A percentile compares a stretch with the other conserved stretches of the same genome.
These are phyloP conservation scores for Drosophila pachea DNA, from an alignment of 1,140 invertebrate species.

Conservation along the genomic window DNA sequence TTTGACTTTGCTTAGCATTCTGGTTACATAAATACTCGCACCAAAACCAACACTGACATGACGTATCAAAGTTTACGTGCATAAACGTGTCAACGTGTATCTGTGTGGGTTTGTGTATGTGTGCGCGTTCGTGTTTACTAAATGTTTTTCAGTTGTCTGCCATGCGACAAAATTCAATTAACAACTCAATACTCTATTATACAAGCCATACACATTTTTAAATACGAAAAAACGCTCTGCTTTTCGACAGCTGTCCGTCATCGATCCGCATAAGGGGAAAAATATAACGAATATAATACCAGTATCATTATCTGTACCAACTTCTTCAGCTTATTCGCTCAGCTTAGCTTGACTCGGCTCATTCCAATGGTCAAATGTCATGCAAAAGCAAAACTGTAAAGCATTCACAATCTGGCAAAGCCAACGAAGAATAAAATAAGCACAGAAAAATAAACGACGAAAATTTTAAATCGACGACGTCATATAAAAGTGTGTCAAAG, in stretches of 20 bases:
- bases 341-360: slow-evolving; percentile 13
- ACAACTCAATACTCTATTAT: slow-evolving; percentile 45
- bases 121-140: slow-evolving; percentile 26
- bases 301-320: slow-evolving; percentile 36
- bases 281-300: neutral
- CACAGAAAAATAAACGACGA: slow-evolving; percentile 53
- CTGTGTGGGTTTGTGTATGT: slow-evolving; percentile 3
- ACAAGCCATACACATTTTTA: slow-evolving; percentile 20
- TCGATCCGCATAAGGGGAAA: neutral
- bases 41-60: slow-evolving; percentile 19
- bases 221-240: slow-evolving; percentile 37
- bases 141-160: slow-evolving; percentile 42
- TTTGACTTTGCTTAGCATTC: slow-evolving; percentile 32
- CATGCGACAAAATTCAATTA: slow-evolving; percentile 62
- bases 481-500: slow-evolving; percentile 78
- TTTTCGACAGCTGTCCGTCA: slow-evolving; percentile 38
- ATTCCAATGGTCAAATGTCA: slow-evolving; percentile 64
- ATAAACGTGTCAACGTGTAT: slow-evolving; percentile 8
- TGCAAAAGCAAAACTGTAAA: slow-evolving; percentile 33
- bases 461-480: slow-evolving; percentile 77
- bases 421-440: slow-evolving; percentile 28
- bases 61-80: slow-evolving; percentile 17
- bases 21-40: slow-evolving; percentile 75
- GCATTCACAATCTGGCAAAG: slow-evolving; percentile 31
- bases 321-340: slow-evolving; percentile 10